Base-by-base conservation (phyloP, 2,888 invertebrate species). In the Noctuana brunneofusca region DNA sequence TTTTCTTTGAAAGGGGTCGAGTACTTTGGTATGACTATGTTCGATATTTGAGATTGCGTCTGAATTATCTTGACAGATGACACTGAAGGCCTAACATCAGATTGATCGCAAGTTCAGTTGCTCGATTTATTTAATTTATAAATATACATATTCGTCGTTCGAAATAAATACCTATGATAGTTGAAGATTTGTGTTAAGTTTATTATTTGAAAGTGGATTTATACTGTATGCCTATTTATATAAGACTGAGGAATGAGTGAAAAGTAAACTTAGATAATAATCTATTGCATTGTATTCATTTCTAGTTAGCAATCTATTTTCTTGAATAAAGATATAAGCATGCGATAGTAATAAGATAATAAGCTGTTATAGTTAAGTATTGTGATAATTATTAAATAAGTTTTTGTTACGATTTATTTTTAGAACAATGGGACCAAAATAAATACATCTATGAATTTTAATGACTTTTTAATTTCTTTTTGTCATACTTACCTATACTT, bases 351-450 rank as follows among this genome's bases (percentile, higher is more conserved):
- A 14, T 41, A 41, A 8, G 1, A 41, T n/a, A 46, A 12, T 46
- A 20, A 20, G 46, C 12, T 46, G 46, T 38, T 48, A 24, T 50
- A 50, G 27, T 16, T 50, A 50, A 50, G 27, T 56, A 63, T 63
- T 63, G 67, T 69, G 66, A 60, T 71, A 70, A 69, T 65, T 69
- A 12, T 60, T 35, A 38, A n/a, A 8, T 59, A 22, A 35, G 43
- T 8, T 9, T 46, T 60, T 54, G 53, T 46, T 53, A 60, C 8
- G 11, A 68, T 65, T 71, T 73, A 72, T 67, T 62, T 71, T 69
- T 73, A 70, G 72, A 69, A 70, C 76, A 50, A 76, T 76, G 84
- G 86, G 86, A 86, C 86, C 86, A 86, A 86, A 82, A 81, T 81
- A 84, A 81, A 83, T 78, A 75, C 14, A 66, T 56, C 64, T 72